Evolutionary conservation across 2,888 invertebrate genomes (phyloP).

Genomic region (Hemaris fuciformis): DNA sequence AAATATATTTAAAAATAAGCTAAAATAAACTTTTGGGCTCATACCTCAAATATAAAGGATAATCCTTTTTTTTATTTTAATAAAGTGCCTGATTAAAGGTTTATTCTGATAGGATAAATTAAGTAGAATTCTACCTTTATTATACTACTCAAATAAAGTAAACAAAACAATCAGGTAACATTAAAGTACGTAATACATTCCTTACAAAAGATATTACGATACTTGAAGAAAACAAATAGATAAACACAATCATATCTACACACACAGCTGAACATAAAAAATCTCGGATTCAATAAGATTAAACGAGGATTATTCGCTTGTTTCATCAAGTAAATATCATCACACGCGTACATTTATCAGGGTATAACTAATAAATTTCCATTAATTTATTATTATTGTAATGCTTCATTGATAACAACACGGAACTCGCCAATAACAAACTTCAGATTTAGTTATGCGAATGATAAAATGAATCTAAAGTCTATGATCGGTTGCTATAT

Average conservation of each 20-base stretch:
- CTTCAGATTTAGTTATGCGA: too few species aligned
- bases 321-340: not conserved
- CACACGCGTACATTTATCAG: not conserved
- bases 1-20: constrained; percentile 66
- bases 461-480: too few species aligned
- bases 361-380: not conserved
- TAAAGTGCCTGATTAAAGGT: constrained; percentile 74
- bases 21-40: constrained; percentile 84
- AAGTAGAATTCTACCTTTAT: constrained; percentile 76
- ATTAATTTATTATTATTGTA: not conserved
- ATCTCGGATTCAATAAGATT: not conserved
- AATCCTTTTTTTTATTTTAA: constrained; percentile 68
- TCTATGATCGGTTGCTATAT: too few species aligned
- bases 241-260: not conserved
- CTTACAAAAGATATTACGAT: not conserved
- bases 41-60: constrained; percentile 82
- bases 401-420: not conserved
- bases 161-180: too few species aligned
- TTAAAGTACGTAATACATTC: not conserved
- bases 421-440: not conserved
- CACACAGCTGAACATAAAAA: not conserved
- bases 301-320: not conserved
- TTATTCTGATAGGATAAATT: constrained; percentile 74
- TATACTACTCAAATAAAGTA: constrained; percentile 27
- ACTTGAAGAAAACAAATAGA: not conserved